A percentile compares a stretch with the other conserved stretches of the same genome.
Conservation (phyloP, 2,888 invertebrate genomes). For the Trichogramma evanescens region DNA sequence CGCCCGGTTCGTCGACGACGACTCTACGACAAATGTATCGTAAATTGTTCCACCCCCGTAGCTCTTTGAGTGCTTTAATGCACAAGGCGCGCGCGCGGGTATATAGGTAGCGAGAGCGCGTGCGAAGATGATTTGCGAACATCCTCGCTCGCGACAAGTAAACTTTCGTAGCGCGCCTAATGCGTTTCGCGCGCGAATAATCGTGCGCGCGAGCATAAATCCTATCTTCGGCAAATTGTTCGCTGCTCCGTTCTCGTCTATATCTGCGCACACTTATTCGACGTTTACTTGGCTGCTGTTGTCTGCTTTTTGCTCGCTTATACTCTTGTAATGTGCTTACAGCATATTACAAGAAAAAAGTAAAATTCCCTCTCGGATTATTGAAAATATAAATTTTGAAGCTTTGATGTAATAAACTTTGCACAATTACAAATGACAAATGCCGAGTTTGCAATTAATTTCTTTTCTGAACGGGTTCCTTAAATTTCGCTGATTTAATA, state of each 20-base stretch:
- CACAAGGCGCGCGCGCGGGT: constrained; percentile 26
- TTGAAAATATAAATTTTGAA: too few species aligned
- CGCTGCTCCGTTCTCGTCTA: not conserved
- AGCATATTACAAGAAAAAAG: too few species aligned
- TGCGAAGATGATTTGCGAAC: constrained; percentile 29
- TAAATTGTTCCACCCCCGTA: constrained; percentile 39
- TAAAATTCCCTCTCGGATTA: too few species aligned
- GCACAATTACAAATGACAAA: too few species aligned
- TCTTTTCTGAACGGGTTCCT: too few species aligned
- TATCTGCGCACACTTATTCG: constrained; percentile 3
- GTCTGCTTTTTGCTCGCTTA: too few species aligned
- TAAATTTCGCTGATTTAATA: too few species aligned
- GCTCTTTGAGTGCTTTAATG: constrained; percentile 44
- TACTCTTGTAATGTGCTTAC: too few species aligned
- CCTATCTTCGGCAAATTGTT: constrained; percentile 28
- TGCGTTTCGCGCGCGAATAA: constrained; percentile 26
- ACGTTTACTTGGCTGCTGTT: not conserved
- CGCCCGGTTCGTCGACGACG: not conserved
- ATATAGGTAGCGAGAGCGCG: constrained; percentile 18
- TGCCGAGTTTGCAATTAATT: too few species aligned
- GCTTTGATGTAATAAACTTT: too few species aligned
- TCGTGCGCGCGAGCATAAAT: constrained; percentile 32
- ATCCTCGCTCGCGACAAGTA: constrained; percentile 29
- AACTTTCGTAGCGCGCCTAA: constrained; percentile 32
- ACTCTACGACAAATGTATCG: constrained; percentile 41